Evolutionary conservation across 2,113 vertebrate genomes (phyloP).

Genomic region (Platycercus adscitus): DNA sequence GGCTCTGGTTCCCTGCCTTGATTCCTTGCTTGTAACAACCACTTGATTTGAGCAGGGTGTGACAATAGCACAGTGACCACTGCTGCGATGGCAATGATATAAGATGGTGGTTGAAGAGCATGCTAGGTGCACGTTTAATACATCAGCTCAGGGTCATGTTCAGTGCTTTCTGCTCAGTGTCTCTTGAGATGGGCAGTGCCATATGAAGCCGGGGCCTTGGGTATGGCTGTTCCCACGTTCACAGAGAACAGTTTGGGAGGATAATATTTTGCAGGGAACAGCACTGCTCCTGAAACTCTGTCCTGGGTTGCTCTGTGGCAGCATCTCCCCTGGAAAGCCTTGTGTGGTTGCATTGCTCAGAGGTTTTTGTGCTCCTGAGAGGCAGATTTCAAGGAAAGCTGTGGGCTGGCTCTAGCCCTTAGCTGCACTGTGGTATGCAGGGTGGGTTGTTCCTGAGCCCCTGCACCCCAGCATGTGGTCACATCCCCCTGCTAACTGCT

Average conservation of each 20-base stretch:
- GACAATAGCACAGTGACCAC: neutral
- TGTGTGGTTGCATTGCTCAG: neutral
- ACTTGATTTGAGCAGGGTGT: neutral
- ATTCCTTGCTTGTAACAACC: neutral
- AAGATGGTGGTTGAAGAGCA: neutral
- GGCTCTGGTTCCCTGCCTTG: neutral
- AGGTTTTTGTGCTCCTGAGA: neutral
- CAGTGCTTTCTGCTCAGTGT: neutral
- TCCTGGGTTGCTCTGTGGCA: neutral
- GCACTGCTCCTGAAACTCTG: neutral
- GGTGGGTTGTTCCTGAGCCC: neutral
- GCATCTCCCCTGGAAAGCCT: rapidly evolving
- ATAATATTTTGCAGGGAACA: neutral
- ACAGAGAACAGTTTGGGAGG: neutral
- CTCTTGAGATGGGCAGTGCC: neutral
- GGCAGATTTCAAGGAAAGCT: neutral
- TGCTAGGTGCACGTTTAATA: rapidly evolving
- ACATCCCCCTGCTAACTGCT: neutral
- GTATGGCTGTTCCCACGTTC: rapidly evolving
- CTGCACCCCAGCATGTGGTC: neutral
- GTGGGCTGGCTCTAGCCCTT: neutral
- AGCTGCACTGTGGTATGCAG: neutral
- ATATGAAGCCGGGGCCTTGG: neutral
- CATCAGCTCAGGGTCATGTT: rapidly evolving
- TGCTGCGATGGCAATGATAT: neutral